phyloP scores from a whole-genome alignment of 2,888 invertebrate genomes.

The Chymomyza procnemis region DNA sequence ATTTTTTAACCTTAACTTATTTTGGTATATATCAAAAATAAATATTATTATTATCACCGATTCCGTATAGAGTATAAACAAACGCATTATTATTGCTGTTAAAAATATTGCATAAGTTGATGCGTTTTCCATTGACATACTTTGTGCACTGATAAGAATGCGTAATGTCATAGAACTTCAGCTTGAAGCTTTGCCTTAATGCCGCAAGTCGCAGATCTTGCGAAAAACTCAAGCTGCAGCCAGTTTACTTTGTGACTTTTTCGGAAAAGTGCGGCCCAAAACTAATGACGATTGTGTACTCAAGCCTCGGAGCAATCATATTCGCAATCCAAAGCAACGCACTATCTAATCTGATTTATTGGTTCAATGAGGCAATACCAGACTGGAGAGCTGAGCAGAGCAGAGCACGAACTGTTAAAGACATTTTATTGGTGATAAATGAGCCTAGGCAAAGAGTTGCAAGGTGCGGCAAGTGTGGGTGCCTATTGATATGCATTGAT shows the following conservation, averaged over 20 bases:
- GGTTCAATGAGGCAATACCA: slow-evolving; percentile 36
- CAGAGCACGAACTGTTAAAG: slow-evolving; percentile 30
- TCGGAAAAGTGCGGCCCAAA: neutral
- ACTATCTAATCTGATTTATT: slow-evolving; percentile 59
- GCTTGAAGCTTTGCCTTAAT: neutral
- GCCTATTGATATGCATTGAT: slow-evolving; percentile 60
- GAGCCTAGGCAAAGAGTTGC: slow-evolving; percentile 14
- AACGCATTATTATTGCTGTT: slow-evolving; percentile 5
- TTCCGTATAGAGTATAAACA: neutral
- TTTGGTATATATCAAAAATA: neutral
- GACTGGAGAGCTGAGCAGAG: neutral
- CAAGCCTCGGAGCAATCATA: neutral
- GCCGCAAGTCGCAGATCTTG: neutral
- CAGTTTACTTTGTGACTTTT: neutral
- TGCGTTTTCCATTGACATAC: slow-evolving; percentile 43
- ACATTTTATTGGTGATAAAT: slow-evolving; percentile 44
- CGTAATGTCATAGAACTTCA: slow-evolving; percentile 31
- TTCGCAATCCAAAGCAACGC: slow-evolving; percentile 34
- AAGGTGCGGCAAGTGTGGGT: slow-evolving; percentile 17
- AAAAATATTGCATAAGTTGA: slow-evolving; percentile 23
- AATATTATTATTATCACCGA: neutral
- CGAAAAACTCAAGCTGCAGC: neutral
- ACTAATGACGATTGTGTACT: neutral
- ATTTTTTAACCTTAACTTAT: too few species aligned
- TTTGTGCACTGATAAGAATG: slow-evolving; percentile 49